These are phyloP conservation scores for Phalacrocorax pelagicus DNA, from an alignment of 2,113 vertebrate species.

Conservation along the genomic window DNA sequence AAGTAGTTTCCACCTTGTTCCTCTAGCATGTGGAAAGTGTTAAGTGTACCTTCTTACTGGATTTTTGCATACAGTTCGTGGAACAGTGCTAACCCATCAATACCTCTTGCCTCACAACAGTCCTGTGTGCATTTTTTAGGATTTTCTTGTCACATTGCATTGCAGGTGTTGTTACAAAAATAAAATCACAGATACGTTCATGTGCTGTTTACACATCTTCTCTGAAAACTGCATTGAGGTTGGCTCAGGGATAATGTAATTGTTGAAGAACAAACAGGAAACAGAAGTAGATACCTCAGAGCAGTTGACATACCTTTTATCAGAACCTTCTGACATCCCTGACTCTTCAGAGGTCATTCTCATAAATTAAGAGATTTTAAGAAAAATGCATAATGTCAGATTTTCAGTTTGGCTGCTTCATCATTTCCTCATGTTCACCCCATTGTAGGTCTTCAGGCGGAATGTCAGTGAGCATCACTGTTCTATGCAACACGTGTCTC, in stretches of 20 bases:
- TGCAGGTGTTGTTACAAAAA: background rate
- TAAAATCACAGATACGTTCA: fast-evolving
- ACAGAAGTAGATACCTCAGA: background rate
- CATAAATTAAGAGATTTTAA: background rate
- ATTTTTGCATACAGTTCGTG: background rate
- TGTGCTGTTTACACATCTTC: background rate
- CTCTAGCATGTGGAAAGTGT: background rate
- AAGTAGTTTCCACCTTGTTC: background rate
- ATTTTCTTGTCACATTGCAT: background rate
- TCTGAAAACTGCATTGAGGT: background rate
- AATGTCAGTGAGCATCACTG: background rate
- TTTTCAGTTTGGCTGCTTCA: background rate
- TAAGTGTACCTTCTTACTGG: background rate
- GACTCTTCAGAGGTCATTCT: background rate
- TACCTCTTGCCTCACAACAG: background rate
- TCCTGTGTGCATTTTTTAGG: background rate
- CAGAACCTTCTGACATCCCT: background rate
- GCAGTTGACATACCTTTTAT: background rate
- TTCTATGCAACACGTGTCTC: background rate
- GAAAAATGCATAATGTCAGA: background rate
- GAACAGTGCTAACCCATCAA: background rate
- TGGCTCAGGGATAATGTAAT: background rate
- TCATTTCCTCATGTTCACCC: background rate
- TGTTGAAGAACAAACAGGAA: background rate
- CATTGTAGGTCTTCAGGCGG: background rate